These are phyloP conservation scores for Leptinotarsa undecemlineata DNA, from an alignment of 1,140 invertebrate genomes.

Conservation along the genomic window DNA sequence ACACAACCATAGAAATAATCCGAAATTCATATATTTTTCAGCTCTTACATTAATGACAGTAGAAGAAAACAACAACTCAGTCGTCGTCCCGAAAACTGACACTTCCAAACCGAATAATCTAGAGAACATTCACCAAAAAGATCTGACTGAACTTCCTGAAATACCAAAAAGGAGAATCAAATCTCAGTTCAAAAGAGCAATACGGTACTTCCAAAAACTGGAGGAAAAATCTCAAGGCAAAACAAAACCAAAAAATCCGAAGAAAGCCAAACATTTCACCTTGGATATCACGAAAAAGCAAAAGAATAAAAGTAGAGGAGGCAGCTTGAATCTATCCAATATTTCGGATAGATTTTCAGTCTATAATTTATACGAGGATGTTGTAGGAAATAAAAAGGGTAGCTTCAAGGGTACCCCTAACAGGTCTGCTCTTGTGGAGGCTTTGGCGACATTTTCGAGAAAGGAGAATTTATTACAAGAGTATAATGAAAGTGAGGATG, in stretches of 20 bases:
- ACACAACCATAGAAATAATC: not conserved
- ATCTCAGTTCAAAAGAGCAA: constrained; percentile 34
- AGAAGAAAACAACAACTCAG: constrained; percentile 13
- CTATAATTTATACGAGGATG: constrained; percentile 33
- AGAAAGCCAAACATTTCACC: constrained; percentile 17
- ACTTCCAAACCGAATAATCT: not conserved
- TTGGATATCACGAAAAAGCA: constrained; percentile 22
- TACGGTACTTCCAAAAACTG: constrained; percentile 37
- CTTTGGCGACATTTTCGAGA: constrained; percentile 29
- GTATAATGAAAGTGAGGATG: constrained; percentile 19
- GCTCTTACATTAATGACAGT: not conserved
- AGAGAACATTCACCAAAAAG: not conserved
- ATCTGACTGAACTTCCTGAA: constrained; percentile 1
- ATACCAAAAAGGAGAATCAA: not conserved
- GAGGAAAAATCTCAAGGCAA: constrained; percentile 29
- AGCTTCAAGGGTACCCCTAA: constrained; percentile 37
- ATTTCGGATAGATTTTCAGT: constrained; percentile 30
- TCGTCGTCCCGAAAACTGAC: not conserved
- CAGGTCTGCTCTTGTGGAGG: constrained; percentile 28
- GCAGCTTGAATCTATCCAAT: constrained; percentile 34
- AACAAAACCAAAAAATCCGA: constrained; percentile 15
- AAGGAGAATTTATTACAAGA: not conserved
- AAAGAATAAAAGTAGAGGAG: constrained; percentile 17
- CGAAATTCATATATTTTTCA: too few relatives aligned
- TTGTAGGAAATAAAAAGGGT: constrained; percentile 27